Evolutionary conservation across 2,113 vertebrate genomes (phyloP), one percentile per base, ranked within the genome.

Genomic region (Cygnus buccinator): DNA sequence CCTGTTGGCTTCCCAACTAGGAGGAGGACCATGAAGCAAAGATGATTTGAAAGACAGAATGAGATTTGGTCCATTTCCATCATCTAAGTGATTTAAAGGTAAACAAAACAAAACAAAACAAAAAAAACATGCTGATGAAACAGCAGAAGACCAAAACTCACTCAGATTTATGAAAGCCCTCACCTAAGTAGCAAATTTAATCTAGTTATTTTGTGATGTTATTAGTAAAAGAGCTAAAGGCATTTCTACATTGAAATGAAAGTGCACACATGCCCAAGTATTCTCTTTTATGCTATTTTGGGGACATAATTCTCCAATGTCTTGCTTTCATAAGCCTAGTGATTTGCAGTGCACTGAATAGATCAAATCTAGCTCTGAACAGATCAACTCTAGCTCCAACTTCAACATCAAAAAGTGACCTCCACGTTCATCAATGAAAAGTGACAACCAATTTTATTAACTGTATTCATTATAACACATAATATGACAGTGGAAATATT

Each of bases 401-500:
- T 87, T 2, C 2, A 70, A 87, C 73, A 89, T 73, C 62, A 91
- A 76, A 91, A 96, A 96, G 68, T 81, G 92, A 87, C 75, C 48
- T 92, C 85, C 90, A 90, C 33, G 0, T 86, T 95, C 52, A 82
- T 84, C 82, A 94, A 79, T 97, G 95, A 95, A 97, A 98, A 98
- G 97, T 96, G 96, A 95, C 94, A 97, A 96, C 88, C 78, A 94
- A 95, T 94, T 98, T 98, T 98, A 98, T 97, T 98, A 96, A 90
- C 93, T 58, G 81, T 93, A 94, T 97, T 95, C 95, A 96, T 97
- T 95, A 89, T 96, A 95, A 97, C 93, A 95, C 93, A 95, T 92
- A 87, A 96, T 89, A 96, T 95, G 96, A 97, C 94, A 97, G 95
- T 94, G 91, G 90, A 90, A 89, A 94, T 94, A 95, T 79, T 97